These are phyloP conservation scores for honey bee (Apis mellifera) DNA, from an alignment of 1,140 invertebrate genomes.

Conservation along the genomic window DNA sequence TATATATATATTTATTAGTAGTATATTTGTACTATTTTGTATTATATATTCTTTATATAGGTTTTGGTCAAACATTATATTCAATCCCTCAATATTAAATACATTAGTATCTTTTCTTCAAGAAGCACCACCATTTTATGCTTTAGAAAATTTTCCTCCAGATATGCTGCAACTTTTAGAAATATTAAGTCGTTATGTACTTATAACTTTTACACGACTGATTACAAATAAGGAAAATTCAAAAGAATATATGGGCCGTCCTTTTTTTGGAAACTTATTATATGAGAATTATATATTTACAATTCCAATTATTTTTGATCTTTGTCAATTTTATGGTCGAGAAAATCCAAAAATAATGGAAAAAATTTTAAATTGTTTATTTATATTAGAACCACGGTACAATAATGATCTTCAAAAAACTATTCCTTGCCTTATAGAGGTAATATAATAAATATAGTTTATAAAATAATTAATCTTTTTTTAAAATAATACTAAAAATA, in stretches of 20 bases:
- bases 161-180: constrained; percentile 79
- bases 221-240: constrained; percentile 88
- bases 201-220: constrained; percentile 87
- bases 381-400: constrained; percentile 87
- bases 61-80: constrained; percentile 92
- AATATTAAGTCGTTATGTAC: constrained; percentile 84
- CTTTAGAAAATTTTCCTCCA: constrained; percentile 79
- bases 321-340: constrained; percentile 88
- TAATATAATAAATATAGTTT: constrained; percentile 48
- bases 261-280: constrained; percentile 86
- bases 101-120: constrained; percentile 88
- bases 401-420: constrained; percentile 84
- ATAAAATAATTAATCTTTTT: neutral
- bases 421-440: constrained; percentile 81
- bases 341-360: constrained; percentile 84
- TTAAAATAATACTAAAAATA: neutral
- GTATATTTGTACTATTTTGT: neutral
- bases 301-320: constrained; percentile 90
- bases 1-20: constrained; percentile 2
- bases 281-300: constrained; percentile 92
- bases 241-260: constrained; percentile 84
- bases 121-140: constrained; percentile 87
- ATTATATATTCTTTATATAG: constrained; percentile 78
- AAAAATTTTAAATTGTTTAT: constrained; percentile 86
- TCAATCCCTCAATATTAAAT: constrained; percentile 85